Evolutionary conservation across 2,113 vertebrate species (phyloP), one percentile per base, ranked within the genome.

Genomic region (Chelonoidis abingdonii): DNA sequence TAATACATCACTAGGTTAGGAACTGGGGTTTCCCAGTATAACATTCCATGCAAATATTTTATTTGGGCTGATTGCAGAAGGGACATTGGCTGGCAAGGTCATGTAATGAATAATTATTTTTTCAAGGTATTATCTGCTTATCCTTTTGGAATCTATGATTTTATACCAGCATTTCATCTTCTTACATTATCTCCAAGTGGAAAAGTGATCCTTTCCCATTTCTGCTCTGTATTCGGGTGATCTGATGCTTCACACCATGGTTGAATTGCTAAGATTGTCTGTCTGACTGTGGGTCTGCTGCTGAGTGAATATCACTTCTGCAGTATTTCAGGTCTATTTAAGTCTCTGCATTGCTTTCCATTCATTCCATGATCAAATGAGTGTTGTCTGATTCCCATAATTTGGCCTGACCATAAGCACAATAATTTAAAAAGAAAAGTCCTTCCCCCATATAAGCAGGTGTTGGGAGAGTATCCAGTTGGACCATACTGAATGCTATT

Each of bases 311-410:
- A 52, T 41, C 80, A 89, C 87, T 94, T 84, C 87, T 6, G 4
- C 88, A 41, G 72, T 0, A 10, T 86, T 89, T 41, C 27, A 92
- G 65, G 82, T 59, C 89, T n/a, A 62, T 53, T 79, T 0, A 5
- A 89, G 57, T 31, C 84, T 96, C 93, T 47, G 25, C 92, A 57
- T 94, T 96, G 94, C 96, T 92, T 88, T 93, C 88, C 95, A 86
- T 95, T 88, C 92, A 95, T 72, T 85, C 75, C 10, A 12, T 8
- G 76, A 93, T n/a, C 78, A 94, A 94, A 93, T 54, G 88, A 97
- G 84, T 3, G 0, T 3, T 29, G 47, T 81, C 8, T 2, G 2
- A 5, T 24, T 3, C n/a, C 0, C 13, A 50, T 78, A 5, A 57
- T 89, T 95, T 93, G 88, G 87, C 90, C 65, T 62, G 81, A 29